These are phyloP conservation scores for Sciurus carolinensis DNA, from an alignment of 2,797 vertebrate species.

Conservation along the genomic window DNA sequence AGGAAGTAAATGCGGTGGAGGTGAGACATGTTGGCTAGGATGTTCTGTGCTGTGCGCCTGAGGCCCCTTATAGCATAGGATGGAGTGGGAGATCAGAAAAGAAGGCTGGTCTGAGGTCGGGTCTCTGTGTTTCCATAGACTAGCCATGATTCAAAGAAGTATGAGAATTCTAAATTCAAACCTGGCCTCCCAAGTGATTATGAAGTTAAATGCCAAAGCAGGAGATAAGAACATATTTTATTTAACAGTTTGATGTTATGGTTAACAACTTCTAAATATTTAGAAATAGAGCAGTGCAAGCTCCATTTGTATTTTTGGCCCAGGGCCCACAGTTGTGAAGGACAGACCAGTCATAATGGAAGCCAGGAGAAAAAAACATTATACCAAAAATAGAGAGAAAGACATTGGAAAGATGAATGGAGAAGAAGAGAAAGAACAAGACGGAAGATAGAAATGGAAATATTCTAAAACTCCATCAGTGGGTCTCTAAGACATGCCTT, in stretches of 20 bases:
- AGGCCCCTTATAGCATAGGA: not conserved
- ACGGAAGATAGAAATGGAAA: not conserved
- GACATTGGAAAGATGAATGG: not conserved
- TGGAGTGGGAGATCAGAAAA: not conserved
- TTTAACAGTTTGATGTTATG: not conserved
- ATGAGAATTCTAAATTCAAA: not conserved
- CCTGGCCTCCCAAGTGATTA: not conserved
- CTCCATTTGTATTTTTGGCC: conserved; percentile 3
- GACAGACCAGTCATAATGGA: not conserved
- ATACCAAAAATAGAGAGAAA: not conserved
- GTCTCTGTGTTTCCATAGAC: not conserved
- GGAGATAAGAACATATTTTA: conserved; percentile 5
- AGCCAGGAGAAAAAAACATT: not conserved
- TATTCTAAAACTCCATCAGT: not conserved
- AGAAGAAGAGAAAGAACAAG: not conserved
- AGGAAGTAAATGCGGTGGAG: not conserved
- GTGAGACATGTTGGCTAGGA: not conserved
- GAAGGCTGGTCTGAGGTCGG: not conserved
- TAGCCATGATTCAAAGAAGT: not conserved
- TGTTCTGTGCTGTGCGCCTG: not conserved
- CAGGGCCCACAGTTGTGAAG: not conserved
- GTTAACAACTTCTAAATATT: conserved; percentile 52
- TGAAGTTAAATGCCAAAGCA: not conserved
- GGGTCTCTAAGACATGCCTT: not conserved
- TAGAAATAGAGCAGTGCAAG: conserved; percentile 13